Conservation (phyloP, 2,113 vertebrate genomes). For the Macrotis lagotis region DNA sequence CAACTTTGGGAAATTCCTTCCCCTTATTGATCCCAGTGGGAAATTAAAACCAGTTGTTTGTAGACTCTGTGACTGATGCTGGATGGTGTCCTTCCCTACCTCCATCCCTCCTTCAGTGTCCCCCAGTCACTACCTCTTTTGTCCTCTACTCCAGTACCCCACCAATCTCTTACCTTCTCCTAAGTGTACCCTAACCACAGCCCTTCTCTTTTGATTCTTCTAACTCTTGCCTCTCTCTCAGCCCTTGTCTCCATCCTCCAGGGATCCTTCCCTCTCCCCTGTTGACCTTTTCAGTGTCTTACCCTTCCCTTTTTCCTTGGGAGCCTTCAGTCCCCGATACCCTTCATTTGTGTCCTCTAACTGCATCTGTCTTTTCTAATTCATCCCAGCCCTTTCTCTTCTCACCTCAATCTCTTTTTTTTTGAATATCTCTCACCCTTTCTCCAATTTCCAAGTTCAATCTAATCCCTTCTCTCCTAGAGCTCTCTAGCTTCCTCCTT, state of each 20-base stretch:
- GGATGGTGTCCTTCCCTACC: neutral
- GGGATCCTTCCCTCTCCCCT: neutral
- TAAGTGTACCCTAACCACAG: neutral
- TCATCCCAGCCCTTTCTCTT: neutral
- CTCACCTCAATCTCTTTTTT: neutral
- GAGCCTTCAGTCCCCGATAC: neutral
- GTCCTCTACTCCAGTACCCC: neutral
- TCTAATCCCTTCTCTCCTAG: neutral
- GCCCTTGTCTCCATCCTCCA: neutral
- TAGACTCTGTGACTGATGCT: conserved; percentile 24
- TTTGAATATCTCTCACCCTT: neutral
- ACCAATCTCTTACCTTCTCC: neutral
- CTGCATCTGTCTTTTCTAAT: neutral
- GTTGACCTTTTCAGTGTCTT: neutral
- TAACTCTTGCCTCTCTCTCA: neutral
- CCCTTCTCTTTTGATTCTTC: neutral
- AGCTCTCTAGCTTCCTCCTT: neutral
- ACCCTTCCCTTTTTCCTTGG: neutral
- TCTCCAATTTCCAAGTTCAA: neutral
- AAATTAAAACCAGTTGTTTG: conserved; percentile 77
- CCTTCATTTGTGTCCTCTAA: neutral
- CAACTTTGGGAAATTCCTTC: conserved; percentile 71
- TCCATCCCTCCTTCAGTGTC: neutral
- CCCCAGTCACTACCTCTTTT: neutral
- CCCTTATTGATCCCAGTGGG: conserved; percentile 70